Evolutionary conservation across 2,888 invertebrate species (phyloP).

Genomic region (Ophion costatus): DNA sequence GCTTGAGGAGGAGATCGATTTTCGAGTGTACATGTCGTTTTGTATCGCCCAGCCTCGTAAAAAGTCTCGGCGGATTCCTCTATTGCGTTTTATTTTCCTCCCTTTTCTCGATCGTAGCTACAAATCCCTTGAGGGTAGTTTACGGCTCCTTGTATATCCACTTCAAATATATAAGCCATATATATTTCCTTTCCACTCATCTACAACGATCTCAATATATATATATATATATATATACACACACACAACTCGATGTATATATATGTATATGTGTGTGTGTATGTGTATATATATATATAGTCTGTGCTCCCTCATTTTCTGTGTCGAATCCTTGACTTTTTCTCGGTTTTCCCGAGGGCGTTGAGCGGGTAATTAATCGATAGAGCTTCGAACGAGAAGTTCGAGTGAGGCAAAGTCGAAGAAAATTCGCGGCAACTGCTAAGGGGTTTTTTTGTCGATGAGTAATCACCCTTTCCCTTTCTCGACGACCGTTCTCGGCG

Average conservation of each 20-base stretch:
- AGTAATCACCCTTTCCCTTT: slow-evolving; percentile 36
- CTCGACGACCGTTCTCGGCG: background rate
- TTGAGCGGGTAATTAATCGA: slow-evolving; percentile 64
- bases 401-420: slow-evolving; percentile 40
- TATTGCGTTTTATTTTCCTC: slow-evolving; percentile 30
- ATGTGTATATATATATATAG: background rate
- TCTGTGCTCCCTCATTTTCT: slow-evolving; percentile 37
- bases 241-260: too few relatives aligned
- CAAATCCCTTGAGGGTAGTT: slow-evolving; percentile 66
- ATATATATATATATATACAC: too few relatives aligned
- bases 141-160: slow-evolving; percentile 59
- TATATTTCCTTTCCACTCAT: slow-evolving; percentile 12
- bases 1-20: slow-evolving; percentile 63
- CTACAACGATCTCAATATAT: slow-evolving; percentile 28
- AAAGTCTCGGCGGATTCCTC: slow-evolving; percentile 59
- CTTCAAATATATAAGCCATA: slow-evolving; percentile 36
- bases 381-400: slow-evolving; percentile 39
- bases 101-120: slow-evolving; percentile 55
- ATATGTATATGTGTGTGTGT: background rate
- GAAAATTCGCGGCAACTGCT: slow-evolving; percentile 41
- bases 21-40: slow-evolving; percentile 55
- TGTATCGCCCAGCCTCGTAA: slow-evolving; percentile 51
- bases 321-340: slow-evolving; percentile 60
- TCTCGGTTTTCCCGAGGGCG: slow-evolving; percentile 46
- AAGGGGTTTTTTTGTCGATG: slow-evolving; percentile 41